phyloP scores from a whole-genome alignment of 2,113 vertebrate genomes.

The Podiceps cristatus region DNA sequence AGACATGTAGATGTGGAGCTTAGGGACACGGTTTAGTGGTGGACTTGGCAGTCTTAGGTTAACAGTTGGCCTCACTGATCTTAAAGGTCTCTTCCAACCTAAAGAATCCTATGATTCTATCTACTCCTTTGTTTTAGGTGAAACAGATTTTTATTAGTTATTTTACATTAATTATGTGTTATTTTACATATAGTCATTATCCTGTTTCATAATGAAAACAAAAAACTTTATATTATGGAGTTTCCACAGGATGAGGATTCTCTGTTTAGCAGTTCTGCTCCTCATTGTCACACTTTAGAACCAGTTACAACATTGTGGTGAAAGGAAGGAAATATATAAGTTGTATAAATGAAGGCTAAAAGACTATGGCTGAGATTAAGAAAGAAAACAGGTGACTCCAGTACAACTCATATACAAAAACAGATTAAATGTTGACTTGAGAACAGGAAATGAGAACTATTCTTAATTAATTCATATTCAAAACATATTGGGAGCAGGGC shows the following conservation, averaged over 20 bases:
- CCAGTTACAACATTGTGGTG: neutral
- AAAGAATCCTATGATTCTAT: no score
- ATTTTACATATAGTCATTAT: neutral
- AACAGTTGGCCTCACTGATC: no score
- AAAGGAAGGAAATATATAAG: neutral
- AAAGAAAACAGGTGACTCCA: neutral
- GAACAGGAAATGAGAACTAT: slow-evolving; percentile 17
- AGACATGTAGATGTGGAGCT: no score
- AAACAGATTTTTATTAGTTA: neutral
- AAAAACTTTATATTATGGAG: neutral
- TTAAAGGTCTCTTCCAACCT: no score
- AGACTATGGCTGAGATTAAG: neutral
- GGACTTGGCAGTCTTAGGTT: no score
- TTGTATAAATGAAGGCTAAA: neutral
- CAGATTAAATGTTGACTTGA: neutral
- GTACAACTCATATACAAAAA: neutral
- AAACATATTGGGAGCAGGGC: neutral
- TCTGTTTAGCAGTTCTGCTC: neutral
- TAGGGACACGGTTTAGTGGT: no score
- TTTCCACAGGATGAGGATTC: neutral
- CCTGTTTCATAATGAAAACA: neutral
- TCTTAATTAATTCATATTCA: slow-evolving; percentile 33
- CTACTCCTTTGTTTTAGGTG: neutral
- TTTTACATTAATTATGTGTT: neutral
- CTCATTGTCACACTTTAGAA: neutral